phyloP scores from a whole-genome alignment of 2,797 vertebrate genomes.

The Meriones psammophilus region DNA sequence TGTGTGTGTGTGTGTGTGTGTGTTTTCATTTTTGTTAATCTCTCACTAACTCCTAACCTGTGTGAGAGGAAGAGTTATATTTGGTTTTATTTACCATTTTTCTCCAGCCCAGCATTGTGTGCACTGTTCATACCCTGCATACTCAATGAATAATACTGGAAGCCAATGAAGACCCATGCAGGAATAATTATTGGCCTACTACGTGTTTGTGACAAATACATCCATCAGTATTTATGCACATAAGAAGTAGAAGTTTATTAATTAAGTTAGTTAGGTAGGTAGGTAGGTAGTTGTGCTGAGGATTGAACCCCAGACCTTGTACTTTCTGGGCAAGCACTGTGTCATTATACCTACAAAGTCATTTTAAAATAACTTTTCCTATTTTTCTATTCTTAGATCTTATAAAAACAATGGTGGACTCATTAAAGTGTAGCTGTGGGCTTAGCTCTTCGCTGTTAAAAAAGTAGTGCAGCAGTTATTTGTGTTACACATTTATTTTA shows the following conservation, averaged over 20 bases:
- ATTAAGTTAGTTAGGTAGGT: neutral
- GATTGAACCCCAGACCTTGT: neutral
- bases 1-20: neutral
- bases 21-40: neutral
- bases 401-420: neutral
- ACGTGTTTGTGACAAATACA: neutral
- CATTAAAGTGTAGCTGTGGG: neutral
- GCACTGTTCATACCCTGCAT: neutral
- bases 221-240: neutral
- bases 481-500: neutral
- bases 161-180: neutral
- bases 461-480: neutral
- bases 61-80: neutral
- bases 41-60: neutral
- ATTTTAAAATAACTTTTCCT: neutral
- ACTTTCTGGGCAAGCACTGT: too few relatives aligned
- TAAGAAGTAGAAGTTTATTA: slow-evolving; percentile 11
- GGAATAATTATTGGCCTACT: neutral
- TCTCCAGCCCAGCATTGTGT: neutral
- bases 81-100: neutral
- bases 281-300: neutral
- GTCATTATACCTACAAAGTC: neutral
- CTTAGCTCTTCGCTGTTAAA: slow-evolving; percentile 31
- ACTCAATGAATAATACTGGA: neutral
- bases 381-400: slow-evolving; percentile 31